Percentiles rank a stretch among this genome's conserved stretches.
These are phyloP conservation scores for Telmatochromis sp. DNA, from an alignment of 2,113 vertebrate genomes.

Conservation along the genomic window DNA sequence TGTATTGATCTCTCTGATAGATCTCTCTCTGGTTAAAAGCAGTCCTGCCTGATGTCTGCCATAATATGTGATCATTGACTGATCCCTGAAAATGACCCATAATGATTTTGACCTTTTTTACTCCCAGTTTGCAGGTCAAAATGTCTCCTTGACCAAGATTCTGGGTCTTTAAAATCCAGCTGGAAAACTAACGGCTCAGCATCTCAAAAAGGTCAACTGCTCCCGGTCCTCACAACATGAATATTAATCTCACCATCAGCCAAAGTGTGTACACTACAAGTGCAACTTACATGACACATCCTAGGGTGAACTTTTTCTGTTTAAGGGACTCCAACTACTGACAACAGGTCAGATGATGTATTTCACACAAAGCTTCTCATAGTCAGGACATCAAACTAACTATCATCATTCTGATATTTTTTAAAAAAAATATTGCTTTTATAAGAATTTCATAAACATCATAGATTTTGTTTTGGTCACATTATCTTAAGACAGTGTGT, in stretches of 20 bases:
- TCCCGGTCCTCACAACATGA: not conserved
- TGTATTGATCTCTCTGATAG: not conserved
- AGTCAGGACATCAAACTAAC: not conserved
- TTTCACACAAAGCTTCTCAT: not conserved
- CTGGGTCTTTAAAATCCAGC: not conserved
- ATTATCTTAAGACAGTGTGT: not conserved
- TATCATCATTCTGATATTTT: not conserved
- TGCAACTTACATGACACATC: not conserved
- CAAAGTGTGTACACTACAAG: not conserved
- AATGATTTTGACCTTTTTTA: not conserved
- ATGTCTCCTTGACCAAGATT: not conserved
- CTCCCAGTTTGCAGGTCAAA: not conserved
- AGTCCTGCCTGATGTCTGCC: not conserved
- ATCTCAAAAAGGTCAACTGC: not conserved
- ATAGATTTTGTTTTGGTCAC: not conserved
- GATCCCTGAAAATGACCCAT: not conserved
- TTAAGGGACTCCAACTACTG: not conserved
- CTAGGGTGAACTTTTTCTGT: not conserved
- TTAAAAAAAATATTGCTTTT: not conserved
- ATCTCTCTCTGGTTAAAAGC: not conserved
- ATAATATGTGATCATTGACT: not conserved
- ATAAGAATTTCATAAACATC: not conserved
- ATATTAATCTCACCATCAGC: not conserved
- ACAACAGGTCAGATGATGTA: not conserved
- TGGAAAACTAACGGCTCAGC: not conserved